Evolutionary conservation across 2,113 vertebrate genomes (phyloP), one percentile per base, ranked within the genome.

Genomic region (Mungos mungo): DNA sequence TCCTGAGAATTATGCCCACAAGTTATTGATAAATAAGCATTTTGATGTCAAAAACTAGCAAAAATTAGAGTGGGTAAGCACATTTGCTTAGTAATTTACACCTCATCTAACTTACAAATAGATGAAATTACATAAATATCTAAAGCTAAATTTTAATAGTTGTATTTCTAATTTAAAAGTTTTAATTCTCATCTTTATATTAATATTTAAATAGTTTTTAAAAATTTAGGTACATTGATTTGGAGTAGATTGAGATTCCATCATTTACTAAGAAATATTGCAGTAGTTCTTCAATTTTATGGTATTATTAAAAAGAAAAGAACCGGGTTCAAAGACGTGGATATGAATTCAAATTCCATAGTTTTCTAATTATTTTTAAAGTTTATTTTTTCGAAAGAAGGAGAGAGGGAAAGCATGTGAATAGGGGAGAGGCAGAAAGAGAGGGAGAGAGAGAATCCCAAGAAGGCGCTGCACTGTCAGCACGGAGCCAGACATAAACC

Each of bases 261-360:
- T 52, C 47, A 41, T 38, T 80, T 84, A 69, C 35, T 25, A 45
- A 72, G 57, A 57, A 94, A 66, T 23, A 57, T 10, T 77, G 19
- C 7, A 87, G n/a, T 90, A 92, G 87, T 94, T 93, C 23, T 88
- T 89, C 1, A 68, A 9, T 93, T 92, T 92, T 96, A 87, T 74
- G 4, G 4, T 60, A 52, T 60, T 23, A 27, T 66, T 77, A 84
- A 57, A 81, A 77, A 57, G 9, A 74, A 66, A 54, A 79, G 18
- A 79, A 84, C 41, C 54, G 2, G 3, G 15, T 15, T 72, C 27
- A 35, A 68, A 86, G 33, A 76, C 33, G 33, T 72, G 21, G 16
- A 52, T 50, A 71, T 66, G 7, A 57, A 71, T 92, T 95, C 16
- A 10, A 87, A 14, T 93, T 82, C 45, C 13, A 57, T 50, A 16